Conservation (phyloP, 35 echinoderm and acorn worm genomes). For the Acanthaster planci region DNA sequence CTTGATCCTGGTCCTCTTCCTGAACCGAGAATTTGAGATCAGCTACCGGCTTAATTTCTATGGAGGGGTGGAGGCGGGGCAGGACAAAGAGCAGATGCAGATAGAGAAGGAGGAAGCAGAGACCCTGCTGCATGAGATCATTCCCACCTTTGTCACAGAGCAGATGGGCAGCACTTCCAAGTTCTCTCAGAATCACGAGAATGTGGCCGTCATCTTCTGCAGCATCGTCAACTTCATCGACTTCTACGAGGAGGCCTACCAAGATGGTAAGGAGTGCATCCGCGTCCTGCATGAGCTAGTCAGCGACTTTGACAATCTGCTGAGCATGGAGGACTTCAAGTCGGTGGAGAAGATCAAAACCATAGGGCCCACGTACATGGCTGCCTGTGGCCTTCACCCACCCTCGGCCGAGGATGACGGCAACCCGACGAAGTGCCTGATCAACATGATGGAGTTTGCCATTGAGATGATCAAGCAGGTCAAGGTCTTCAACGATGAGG, state of each 20-base stretch:
- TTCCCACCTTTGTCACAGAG: slow-evolving; percentile 84
- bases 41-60: slow-evolving; percentile 90
- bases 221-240: slow-evolving; percentile 99
- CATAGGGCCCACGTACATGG: slow-evolving; percentile 98
- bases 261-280: slow-evolving; percentile 90
- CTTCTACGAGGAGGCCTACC: slow-evolving; percentile 90
- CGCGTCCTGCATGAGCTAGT: slow-evolving; percentile 92
- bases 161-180: slow-evolving; percentile 67
- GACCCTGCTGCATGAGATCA: slow-evolving; percentile 79
- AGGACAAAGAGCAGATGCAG: slow-evolving; percentile 88
- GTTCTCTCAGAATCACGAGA: slow-evolving; percentile 94
- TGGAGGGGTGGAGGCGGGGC: slow-evolving; percentile 73
- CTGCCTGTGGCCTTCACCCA: slow-evolving; percentile 85
- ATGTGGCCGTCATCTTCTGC: slow-evolving; percentile 90
- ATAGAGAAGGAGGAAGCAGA: slow-evolving; percentile 81
- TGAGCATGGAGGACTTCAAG: slow-evolving; percentile 51
- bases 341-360: slow-evolving; percentile 99
- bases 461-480: slow-evolving; percentile 84
- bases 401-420: slow-evolving; percentile 39
- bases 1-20: slow-evolving; percentile 82
- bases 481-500: slow-evolving; percentile 80
- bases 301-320: slow-evolving; percentile 93
- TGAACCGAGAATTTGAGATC: slow-evolving; percentile 97
- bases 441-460: slow-evolving; percentile 84
- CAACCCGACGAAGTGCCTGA: slow-evolving; percentile 31